Evolutionary conservation across 2,888 invertebrate genomes (phyloP).

Genomic region (Argyresthia albistria): DNA sequence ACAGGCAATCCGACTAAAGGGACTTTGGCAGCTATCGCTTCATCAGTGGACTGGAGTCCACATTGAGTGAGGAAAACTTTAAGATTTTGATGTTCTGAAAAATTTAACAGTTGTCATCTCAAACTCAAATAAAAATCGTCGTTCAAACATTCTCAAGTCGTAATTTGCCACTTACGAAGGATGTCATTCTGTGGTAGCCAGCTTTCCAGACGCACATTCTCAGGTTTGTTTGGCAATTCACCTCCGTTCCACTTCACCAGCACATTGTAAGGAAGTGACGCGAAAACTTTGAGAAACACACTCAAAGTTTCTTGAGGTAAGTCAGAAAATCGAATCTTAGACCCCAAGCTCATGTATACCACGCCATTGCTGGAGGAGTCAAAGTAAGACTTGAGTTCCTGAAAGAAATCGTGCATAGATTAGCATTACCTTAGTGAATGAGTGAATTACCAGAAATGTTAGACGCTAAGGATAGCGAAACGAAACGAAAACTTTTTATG

Average conservation of each 20-base stretch:
- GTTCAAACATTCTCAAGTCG: too few relatives aligned
- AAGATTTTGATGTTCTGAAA: slow-evolving; percentile 4
- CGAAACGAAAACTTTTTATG: too few relatives aligned
- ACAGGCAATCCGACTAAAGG: slow-evolving; percentile 1
- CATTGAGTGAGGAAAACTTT: slow-evolving; percentile 8
- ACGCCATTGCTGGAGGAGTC: slow-evolving; percentile 1
- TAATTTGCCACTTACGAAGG: slow-evolving; percentile 1
- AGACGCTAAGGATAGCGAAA: too few relatives aligned
- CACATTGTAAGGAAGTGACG: slow-evolving; percentile 4
- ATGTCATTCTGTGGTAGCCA: slow-evolving; percentile 5
- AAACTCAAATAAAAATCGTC: not conserved
- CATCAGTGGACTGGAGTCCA: slow-evolving; percentile 6
- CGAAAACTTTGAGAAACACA: slow-evolving; percentile 1
- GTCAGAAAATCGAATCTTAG: slow-evolving; percentile 2
- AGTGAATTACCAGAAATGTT: too few relatives aligned
- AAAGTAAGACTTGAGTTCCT: not conserved
- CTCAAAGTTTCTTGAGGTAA: not conserved
- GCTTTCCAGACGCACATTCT: not conserved
- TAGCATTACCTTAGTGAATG: not conserved
- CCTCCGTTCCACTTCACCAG: slow-evolving; percentile 4
- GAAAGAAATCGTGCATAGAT: not conserved
- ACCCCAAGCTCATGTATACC: slow-evolving; percentile 2
- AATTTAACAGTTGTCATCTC: not conserved
- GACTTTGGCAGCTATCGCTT: slow-evolving; percentile 5
- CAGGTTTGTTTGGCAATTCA: not conserved